Evolutionary conservation across 2,888 invertebrate species (phyloP), one percentile per base, ranked within the genome.

Genomic region (Clostera curtula): DNA sequence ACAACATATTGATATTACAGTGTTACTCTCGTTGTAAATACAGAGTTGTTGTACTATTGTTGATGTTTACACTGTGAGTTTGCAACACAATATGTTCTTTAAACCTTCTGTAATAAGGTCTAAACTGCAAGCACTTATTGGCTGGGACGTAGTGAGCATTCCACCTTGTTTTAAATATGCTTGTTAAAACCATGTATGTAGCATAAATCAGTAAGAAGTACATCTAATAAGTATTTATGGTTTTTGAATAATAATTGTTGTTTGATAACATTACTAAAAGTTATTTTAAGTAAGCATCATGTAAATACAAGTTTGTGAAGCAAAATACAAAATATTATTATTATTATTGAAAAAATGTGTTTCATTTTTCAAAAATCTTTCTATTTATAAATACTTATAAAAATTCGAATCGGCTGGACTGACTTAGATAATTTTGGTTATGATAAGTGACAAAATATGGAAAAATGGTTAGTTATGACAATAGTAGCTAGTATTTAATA

Each of bases 231-330:
- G 62, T 67, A 64, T 72, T 73, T 66, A 62, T 66, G 61, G 48
- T 66, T 60, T 66, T 71, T 66, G 61, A 72, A 66, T n/a, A n/a
- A n/a, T n/a, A n/a, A n/a, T 69, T 69, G 73, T 76, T 77, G 63
- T 75, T 74, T 65, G 59, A 58, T 67, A 52, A 46, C 40, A 24
- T 49, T 60, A 61, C 66, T 57, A 60, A 62, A 55, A 62, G 53
- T 29, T 74, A 69, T 67, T 70, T 64, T 77, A 80, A 74, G 74
- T 71, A 67, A 66, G 59, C 64, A 59, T 76, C 74, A 72, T 82
- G 82, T 82, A 82, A 80, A 82, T 82, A 82, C 72, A 79, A 76
- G 67, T 76, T 77, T 75, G 72, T 75, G 74, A 72, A 70, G 63
- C 67, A 66, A 73, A 69, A 71, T 73, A 75, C 68, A 56, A 63